Evolutionary conservation across 2,113 vertebrate species (phyloP).

Genomic region (Nettapus auritus): DNA sequence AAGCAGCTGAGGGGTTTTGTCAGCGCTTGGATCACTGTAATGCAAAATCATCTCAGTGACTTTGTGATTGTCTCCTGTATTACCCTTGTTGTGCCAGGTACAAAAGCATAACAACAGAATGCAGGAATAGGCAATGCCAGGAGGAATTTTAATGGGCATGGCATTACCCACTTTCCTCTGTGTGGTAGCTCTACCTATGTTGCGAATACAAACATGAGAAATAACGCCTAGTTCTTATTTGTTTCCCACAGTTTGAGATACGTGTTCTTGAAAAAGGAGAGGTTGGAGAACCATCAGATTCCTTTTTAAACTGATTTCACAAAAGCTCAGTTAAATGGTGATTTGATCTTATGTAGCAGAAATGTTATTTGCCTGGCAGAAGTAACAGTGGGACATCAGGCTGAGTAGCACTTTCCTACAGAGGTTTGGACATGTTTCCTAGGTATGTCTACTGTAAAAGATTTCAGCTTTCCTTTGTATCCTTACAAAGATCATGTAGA

Average conservation of each 20-base stretch:
- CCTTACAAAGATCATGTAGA: background rate
- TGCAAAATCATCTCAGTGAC: background rate
- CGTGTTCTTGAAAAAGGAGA: background rate
- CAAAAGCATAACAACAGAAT: no score
- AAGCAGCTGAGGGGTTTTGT: conserved; percentile 17
- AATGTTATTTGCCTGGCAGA: conserved; percentile 31
- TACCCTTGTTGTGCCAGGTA: background rate
- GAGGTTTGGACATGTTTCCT: background rate
- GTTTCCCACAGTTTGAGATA: background rate
- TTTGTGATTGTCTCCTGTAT: conserved; percentile 1
- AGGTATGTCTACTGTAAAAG: background rate
- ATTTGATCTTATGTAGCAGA: conserved; percentile 20
- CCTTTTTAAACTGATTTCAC: conserved; percentile 32
- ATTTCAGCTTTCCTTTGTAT: background rate
- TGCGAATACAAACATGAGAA: background rate
- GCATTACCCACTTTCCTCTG: background rate
- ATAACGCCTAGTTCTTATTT: background rate
- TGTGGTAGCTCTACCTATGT: background rate
- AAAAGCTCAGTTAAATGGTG: conserved; percentile 45
- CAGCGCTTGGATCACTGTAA: background rate
- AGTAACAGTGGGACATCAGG: background rate
- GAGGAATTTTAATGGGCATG: background rate
- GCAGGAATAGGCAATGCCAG: background rate
- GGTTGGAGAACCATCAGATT: conserved; percentile 2
- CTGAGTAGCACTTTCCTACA: background rate